Conservation (phyloP, 1,140 invertebrate genomes). For the Drosophila fuyamai region DNA sequence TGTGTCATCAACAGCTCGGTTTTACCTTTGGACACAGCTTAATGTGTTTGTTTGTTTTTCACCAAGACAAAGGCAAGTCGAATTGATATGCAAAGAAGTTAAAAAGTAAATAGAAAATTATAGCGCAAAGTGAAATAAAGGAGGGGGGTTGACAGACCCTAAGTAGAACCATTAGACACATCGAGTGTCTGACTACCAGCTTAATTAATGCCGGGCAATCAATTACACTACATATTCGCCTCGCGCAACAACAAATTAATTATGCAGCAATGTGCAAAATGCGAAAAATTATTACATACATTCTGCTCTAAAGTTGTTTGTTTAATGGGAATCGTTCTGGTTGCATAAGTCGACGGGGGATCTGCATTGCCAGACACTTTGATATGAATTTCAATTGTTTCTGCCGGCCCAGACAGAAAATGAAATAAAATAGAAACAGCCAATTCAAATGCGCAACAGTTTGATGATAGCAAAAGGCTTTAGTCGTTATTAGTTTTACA, state of each 20-base stretch:
- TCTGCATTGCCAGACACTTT: conserved; percentile 46
- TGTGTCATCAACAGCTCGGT: conserved; percentile 8
- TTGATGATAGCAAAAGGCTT: conserved; percentile 22
- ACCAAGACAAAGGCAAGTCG: conserved; percentile 16
- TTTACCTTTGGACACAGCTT: conserved; percentile 39
- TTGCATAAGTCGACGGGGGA: conserved; percentile 58
- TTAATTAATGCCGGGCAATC: conserved; percentile 71
- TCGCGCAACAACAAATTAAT: conserved; percentile 59
- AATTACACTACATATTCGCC: conserved; percentile 55
- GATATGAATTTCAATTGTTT: conserved; percentile 73
- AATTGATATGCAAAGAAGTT: conserved; percentile 43
- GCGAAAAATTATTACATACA: conserved; percentile 49
- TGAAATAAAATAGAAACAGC: conserved; percentile 20
- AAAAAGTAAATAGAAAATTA: conserved; percentile 4
- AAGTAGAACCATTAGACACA: conserved; percentile 40
- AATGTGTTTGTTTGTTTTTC: conserved; percentile 45
- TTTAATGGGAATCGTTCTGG: conserved; percentile 51
- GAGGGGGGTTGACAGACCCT: conserved; percentile 18
- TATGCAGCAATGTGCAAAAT: conserved; percentile 75
- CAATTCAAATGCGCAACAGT: conserved; percentile 31
- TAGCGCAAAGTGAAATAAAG: neutral
- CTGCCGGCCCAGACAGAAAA: conserved; percentile 8
- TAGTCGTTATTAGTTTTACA: conserved; percentile 12
- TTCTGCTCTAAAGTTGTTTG: conserved; percentile 62
- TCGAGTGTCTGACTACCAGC: conserved; percentile 37